phyloP scores from a whole-genome alignment of 1,140 invertebrate genomes.

The Bombus superbus region DNA sequence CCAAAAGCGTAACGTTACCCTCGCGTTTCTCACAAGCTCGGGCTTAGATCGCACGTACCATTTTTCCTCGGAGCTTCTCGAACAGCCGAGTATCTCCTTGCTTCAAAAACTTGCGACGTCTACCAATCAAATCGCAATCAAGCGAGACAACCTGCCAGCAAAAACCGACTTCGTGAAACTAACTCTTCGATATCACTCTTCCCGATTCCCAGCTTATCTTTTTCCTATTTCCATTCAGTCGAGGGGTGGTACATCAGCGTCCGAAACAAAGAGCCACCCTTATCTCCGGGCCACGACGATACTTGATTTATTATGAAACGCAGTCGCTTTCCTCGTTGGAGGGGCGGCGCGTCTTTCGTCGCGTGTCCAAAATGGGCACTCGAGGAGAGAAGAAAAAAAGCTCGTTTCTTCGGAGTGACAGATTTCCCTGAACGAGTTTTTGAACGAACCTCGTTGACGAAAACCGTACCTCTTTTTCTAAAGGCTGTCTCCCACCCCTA shows the following conservation, averaged over 20 bases:
- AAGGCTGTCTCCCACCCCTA: conserved; percentile 57
- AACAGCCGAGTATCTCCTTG: neutral
- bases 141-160: too few relatives aligned
- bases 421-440: conserved; percentile 53
- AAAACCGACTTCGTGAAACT: neutral
- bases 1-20: too few relatives aligned
- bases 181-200: neutral
- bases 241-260: neutral
- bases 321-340: too few relatives aligned
- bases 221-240: neutral
- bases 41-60: too few relatives aligned
- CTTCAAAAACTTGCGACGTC: neutral
- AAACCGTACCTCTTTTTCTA: conserved; percentile 65
- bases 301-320: conserved; percentile 41
- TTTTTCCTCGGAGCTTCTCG: neutral
- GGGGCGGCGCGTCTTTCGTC: neutral
- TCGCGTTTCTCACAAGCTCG: too few relatives aligned
- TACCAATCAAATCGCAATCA: neutral
- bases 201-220: neutral
- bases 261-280: conserved; percentile 5
- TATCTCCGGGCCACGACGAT: conserved; percentile 18
- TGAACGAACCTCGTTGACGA: conserved; percentile 63
- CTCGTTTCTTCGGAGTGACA: conserved; percentile 28
- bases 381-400: neutral
- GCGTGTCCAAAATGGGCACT: conserved; percentile 8